Evolutionary conservation across 2,113 vertebrate genomes (phyloP).

Genomic region (Platysternon megacephalum): DNA sequence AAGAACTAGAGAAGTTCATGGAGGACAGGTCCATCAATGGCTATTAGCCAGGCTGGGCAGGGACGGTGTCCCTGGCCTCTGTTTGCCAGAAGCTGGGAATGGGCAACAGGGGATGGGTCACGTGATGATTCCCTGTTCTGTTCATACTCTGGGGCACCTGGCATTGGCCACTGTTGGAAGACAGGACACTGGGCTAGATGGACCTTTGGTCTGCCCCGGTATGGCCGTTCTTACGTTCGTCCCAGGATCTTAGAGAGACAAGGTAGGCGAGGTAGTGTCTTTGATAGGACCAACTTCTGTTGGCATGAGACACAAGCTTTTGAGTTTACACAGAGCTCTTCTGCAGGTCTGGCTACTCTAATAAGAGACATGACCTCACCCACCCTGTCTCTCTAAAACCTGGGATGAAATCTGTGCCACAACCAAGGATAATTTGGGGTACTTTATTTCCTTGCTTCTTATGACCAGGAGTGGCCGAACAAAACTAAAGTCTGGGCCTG

Average conservation of each 20-base stretch:
- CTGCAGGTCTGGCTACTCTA: neutral
- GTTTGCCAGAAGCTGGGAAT: no score
- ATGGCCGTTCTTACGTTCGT: neutral
- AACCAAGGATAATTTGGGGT: neutral
- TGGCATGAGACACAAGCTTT: neutral
- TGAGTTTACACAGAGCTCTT: neutral
- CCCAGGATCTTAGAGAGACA: neutral
- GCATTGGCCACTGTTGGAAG: no score
- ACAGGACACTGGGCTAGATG: no score
- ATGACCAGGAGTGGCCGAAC: neutral
- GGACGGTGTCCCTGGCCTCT: no score
- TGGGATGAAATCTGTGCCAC: neutral
- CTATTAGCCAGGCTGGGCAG: no score
- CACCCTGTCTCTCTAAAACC: neutral
- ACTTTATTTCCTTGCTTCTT: neutral
- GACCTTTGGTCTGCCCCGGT: no score
- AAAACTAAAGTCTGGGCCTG: neutral
- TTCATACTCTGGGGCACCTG: no score
- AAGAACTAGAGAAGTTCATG: no score
- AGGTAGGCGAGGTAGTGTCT: neutral
- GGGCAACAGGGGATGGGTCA: no score
- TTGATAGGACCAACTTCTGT: neutral
- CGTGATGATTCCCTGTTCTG: no score
- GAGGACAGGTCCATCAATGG: no score
- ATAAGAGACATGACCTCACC: neutral